phyloP scores from a whole-genome alignment of 2,797 vertebrate genomes.

The Pangasius macronema region DNA sequence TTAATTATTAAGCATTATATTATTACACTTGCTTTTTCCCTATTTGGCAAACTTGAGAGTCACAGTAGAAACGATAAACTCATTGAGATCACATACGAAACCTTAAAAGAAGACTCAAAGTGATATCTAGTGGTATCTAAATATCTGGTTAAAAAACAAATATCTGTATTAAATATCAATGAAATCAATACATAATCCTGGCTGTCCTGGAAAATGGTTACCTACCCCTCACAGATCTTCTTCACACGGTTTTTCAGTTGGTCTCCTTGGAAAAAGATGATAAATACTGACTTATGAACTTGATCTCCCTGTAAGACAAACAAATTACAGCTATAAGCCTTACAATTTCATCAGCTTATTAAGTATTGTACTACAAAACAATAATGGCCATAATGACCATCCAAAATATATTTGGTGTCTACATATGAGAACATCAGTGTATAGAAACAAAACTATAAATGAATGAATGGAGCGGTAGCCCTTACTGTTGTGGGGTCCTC shows the following conservation, averaged over 20 bases:
- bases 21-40: not conserved
- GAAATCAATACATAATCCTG: not conserved
- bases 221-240: conserved; percentile 94
- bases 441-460: not conserved
- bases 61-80: not conserved
- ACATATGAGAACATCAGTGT: not conserved
- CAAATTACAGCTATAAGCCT: not conserved
- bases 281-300: conserved; percentile 95
- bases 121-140: not conserved
- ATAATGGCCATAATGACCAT: not conserved
- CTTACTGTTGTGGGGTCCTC: conserved; percentile 93
- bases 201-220: not conserved
- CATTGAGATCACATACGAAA: not conserved
- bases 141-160: not conserved
- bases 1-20: not conserved
- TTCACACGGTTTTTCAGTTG: conserved; percentile 94
- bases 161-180: not conserved
- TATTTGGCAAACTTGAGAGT: not conserved
- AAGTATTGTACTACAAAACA: not conserved
- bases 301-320: conserved; percentile 82
- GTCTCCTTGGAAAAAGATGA: conserved; percentile 97
- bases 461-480: not conserved
- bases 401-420: not conserved
- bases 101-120: not conserved
- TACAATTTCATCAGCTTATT: not conserved